Evolutionary conservation across 2,888 invertebrate genomes (phyloP).

Genomic region (Micropterix aruncella): DNA sequence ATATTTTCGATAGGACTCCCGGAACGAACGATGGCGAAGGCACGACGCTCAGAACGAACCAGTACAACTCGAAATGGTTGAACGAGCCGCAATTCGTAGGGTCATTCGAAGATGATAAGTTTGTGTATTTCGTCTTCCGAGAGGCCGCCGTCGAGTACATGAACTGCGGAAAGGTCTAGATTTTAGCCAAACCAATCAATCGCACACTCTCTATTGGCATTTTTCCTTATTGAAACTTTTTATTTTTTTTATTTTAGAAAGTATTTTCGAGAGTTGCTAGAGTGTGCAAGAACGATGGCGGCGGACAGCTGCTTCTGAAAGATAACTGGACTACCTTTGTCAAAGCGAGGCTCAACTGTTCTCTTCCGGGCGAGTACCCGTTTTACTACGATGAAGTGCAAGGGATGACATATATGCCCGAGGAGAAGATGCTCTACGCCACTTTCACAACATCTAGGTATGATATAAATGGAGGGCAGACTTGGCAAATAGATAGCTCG

Average conservation of each 20-base stretch:
- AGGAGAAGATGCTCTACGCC: conserved; percentile 67
- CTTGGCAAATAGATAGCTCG: no score
- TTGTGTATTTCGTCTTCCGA: conserved; percentile 82
- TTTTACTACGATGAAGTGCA: conserved; percentile 86
- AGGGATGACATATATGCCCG: conserved; percentile 61
- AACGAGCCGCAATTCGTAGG: conserved; percentile 89
- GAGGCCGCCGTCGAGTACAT: conserved; percentile 87
- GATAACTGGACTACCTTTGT: conserved; percentile 88
- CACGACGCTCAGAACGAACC: conserved; percentile 54
- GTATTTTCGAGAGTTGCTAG: conserved; percentile 84
- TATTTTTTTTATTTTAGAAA: no score
- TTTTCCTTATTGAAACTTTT: no score
- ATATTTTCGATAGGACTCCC: conserved; percentile 31
- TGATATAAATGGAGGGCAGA: no score
- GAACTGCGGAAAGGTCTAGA: conserved; percentile 92
- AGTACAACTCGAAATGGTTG: conserved; percentile 76
- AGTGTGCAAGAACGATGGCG: conserved; percentile 80
- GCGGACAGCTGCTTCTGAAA: conserved; percentile 58
- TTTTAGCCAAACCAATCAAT: no score
- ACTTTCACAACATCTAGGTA: conserved; percentile 73
- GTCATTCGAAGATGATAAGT: conserved; percentile 77
- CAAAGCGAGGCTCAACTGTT: conserved; percentile 75
- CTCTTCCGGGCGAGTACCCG: conserved; percentile 71
- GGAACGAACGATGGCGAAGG: conserved; percentile 26
- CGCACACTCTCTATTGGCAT: no score